Conservation (phyloP, 2,113 vertebrate species). For the Chiloscyllium plagiosum region DNA sequence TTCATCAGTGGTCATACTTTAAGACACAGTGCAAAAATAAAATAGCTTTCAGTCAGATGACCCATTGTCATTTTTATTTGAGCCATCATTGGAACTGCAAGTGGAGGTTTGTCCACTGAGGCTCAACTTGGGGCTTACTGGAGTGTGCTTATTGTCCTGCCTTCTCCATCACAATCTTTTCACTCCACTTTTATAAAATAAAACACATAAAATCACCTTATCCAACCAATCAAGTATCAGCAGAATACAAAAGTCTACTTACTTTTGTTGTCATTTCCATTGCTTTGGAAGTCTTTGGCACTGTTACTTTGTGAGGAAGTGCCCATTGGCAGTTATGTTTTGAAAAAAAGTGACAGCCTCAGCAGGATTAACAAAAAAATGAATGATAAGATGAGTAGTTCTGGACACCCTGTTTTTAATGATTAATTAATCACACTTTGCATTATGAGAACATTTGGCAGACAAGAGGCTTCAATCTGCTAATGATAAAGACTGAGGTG, state of each 20-base stretch:
- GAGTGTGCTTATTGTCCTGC: not conserved
- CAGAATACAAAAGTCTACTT: not conserved
- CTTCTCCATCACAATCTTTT: not conserved
- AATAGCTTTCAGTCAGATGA: not conserved
- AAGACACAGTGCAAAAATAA: not conserved
- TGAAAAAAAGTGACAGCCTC: not conserved
- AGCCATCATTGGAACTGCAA: not conserved
- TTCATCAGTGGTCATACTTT: not conserved
- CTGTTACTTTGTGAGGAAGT: not conserved
- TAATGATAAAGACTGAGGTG: not conserved
- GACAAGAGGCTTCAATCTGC: not conserved
- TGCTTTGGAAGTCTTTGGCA: not conserved
- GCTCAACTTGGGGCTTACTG: not conserved
- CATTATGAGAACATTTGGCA: not conserved
- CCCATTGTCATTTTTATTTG: not conserved
- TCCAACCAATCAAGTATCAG: not conserved
- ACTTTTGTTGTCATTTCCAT: not conserved
- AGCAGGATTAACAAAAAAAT: not conserved
- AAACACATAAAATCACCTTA: not conserved
- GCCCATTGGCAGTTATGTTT: not conserved
- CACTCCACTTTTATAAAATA: not conserved
- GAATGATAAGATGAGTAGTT: not conserved
- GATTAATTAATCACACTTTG: conserved; percentile 6
- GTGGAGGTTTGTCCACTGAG: not conserved
- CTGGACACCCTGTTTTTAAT: not conserved